These are phyloP conservation scores for Passer montanus DNA, from an alignment of 2,113 vertebrate genomes.

Conservation along the genomic window DNA sequence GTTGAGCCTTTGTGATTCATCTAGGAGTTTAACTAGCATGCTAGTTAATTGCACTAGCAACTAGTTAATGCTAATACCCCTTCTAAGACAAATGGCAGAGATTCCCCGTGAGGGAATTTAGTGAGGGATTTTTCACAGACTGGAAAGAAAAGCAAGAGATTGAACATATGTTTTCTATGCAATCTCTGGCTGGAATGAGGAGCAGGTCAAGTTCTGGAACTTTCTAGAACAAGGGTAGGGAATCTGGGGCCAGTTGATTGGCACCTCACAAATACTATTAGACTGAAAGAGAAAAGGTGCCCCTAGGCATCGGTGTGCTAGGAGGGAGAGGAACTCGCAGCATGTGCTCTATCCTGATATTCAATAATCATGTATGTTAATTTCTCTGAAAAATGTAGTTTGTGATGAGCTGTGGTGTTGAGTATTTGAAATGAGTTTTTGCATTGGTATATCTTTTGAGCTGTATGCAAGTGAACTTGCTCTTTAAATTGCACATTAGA, in stretches of 20 bases:
- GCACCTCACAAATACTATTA: not conserved
- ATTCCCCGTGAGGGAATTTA: not conserved
- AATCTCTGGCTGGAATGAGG: not conserved
- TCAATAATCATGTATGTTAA: not conserved
- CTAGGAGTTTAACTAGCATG: not conserved
- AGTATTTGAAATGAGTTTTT: not conserved
- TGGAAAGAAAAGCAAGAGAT: not conserved
- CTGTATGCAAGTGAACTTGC: not conserved
- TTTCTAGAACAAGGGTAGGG: not conserved
- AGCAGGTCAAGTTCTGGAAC: not conserved
- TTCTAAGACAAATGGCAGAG: not conserved
- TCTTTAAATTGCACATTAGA: not conserved
- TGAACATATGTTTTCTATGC: not conserved
- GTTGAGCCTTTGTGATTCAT: not conserved
- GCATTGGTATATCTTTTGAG: not conserved
- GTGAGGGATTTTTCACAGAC: not conserved
- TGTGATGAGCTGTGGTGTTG: not conserved
- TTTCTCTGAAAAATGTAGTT: not conserved
- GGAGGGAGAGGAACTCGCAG: not conserved
- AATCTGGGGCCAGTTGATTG: not conserved
- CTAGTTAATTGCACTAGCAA: not conserved
- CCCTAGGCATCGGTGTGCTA: rapidly evolving
- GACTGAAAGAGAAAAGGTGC: not conserved
- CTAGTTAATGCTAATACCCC: not conserved
- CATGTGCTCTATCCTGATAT: not conserved